Base-by-base conservation (phyloP, 2,113 vertebrate genomes). In the Ptilorrhoa leucosticta region DNA sequence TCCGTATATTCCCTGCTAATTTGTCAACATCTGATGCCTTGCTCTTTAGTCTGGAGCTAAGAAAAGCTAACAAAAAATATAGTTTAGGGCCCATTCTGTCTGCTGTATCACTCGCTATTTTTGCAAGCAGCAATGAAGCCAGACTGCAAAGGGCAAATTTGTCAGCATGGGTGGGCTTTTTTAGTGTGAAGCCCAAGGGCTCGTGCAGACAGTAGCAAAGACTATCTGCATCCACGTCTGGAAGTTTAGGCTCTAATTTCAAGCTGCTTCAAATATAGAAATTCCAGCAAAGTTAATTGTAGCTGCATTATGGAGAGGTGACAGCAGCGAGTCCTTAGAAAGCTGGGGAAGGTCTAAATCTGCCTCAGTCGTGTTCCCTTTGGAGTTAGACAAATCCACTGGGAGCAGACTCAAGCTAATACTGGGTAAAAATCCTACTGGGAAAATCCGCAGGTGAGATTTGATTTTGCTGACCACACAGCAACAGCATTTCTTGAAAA, bases 221-320 rank as follows among this genome's bases (percentile, higher is more conserved):
- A 86, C 80, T 88, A 88, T 95, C 89, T 77, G 80, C 91, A 90
- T 47, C 68, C 90, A 66, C 1, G 93, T 93, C 93, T 97, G 95
- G 81, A 92, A 90, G 79, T 88, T 66, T 79, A 53, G 92, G 85
- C 92, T 95, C 93, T n/a, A 31, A 81, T 96, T 95, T 96, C 91
- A 87, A 93, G 68, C 79, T 70, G 68, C 79, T 90, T 95, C 88
- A 92, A 97, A 96, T 96, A 96, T 93, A 97, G 95, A 97, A 60
- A 94, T 95, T 86, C 95, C 93, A 93, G 35, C 24, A 13, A 88
- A 93, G 92, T 92, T 93, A 97, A 95, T 37, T 64, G 92, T 77
- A 73, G 93, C 89, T 45, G 61, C 61, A 11, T 95, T 71, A 95
- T 39, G 73, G 73, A 81, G 83, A 82, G 69, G 83, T 78, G 94